Base-by-base conservation (phyloP, 1,140 invertebrate genomes). In the Vanessa atalanta region DNA sequence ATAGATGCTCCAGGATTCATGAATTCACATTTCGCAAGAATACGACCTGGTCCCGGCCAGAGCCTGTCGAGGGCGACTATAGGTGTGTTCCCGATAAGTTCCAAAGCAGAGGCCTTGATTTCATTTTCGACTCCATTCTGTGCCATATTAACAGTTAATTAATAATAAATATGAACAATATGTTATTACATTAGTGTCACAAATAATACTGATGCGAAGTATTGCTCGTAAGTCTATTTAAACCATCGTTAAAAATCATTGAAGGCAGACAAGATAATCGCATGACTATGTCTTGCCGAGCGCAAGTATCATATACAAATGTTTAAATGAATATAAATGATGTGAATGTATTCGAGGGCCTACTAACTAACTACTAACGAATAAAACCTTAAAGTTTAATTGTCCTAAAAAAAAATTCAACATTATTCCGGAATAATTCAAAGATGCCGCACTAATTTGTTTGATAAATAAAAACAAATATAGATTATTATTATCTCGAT, bases 1-100 rank as follows among this genome's bases (percentile, higher is more conserved):
- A 92, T 86, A 3, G 90, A 92, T 20, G 86, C 90, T 63, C 89
- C 90, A 4, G 90, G 90, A 51, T 92, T 92, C 87, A 91, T 91
- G 50, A 89, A 92, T 66, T 92, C 90, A 79, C 90, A 92, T 88
- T 92, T 92, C 0, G 81, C 89, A 31, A 92, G 65, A 60, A 92
- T 87, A 16, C 90, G 67, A 12, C 90, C 89, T 2, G 90, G 90
- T 9, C 90, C 90, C 0, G 88, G 31, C 72, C 90, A 80, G 0
- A 92, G 68, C 13, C 89, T 83, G 64, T 92, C 90, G 13, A 92
- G 77, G 13, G 90, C 90, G 11, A 92, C 83, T 47, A 92, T 81
- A 8, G 90, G 90, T 7, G 90, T 92, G 53, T 92, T 87, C 3
- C 90, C 90, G 51, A 92, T 92, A 0, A 92, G 81, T 2, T 91